Percentiles rank a stretch among this genome's conserved stretches.
Conservation (phyloP, 2,797 vertebrate species). For the Galagoides demidoff region DNA sequence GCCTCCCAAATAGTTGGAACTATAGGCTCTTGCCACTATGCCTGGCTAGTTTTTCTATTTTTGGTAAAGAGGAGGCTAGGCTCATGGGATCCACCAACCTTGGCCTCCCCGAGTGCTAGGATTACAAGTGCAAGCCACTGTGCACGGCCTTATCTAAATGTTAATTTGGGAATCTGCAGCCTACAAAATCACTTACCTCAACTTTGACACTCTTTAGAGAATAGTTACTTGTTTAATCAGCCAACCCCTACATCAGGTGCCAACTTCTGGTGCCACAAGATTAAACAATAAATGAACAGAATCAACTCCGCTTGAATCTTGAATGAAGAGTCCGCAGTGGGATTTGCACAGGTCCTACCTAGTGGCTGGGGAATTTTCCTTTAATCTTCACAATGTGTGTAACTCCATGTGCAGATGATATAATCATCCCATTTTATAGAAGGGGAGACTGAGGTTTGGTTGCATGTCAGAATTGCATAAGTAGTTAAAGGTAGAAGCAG, state of each 20-base stretch:
- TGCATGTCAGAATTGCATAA: not conserved
- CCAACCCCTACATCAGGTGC: not conserved
- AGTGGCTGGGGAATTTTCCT: not conserved
- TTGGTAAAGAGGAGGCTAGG: no score
- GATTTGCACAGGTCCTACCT: not conserved
- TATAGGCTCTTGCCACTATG: no score
- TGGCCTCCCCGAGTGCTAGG: no score
- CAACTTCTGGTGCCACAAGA: not conserved
- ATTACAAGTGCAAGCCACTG: no score
- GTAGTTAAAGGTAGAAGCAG: not conserved
- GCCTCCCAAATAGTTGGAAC: no score
- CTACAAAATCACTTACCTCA: constrained; percentile 42
- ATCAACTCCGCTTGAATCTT: not conserved
- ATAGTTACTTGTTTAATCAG: not conserved
- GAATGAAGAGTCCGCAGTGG: not conserved
- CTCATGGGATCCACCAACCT: no score
- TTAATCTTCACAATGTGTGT: not conserved
- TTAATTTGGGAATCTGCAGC: constrained; percentile 14
- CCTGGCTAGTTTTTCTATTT: no score
- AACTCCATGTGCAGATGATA: not conserved
- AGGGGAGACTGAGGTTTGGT: not conserved
- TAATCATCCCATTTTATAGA: not conserved
- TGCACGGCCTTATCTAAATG: not conserved
- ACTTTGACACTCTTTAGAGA: constrained; percentile 17
- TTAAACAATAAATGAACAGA: constrained; percentile 10